Percentiles rank a stretch among this genome's conserved stretches.
Conservation (phyloP, 2,797 vertebrate species). For the Lemur catta region DNA sequence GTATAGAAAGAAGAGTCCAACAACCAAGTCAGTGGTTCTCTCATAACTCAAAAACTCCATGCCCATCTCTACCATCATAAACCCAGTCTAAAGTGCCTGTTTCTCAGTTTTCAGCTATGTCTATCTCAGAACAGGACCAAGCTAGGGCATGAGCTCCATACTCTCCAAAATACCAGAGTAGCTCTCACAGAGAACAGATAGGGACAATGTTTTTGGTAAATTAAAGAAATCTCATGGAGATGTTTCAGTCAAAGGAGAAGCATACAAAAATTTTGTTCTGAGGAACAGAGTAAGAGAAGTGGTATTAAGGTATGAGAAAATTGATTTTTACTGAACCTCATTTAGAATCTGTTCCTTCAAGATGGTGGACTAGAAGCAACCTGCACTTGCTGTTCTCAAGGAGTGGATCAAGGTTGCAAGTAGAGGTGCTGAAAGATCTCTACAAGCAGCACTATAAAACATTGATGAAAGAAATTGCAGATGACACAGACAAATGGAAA, state of each 20-base stretch:
- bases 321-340: not conserved
- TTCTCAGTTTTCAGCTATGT: not conserved
- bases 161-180: not conserved
- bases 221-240: not conserved
- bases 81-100: not conserved
- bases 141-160: not conserved
- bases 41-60: not conserved
- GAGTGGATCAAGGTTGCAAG: too few relatives aligned
- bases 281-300: not conserved
- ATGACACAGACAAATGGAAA: too few relatives aligned
- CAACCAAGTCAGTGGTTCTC: not conserved
- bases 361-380: not conserved
- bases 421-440: too few relatives aligned
- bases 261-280: not conserved
- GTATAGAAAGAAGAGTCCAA: not conserved
- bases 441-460: too few relatives aligned
- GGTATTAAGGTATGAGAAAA: not conserved
- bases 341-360: not conserved
- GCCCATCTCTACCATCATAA: not conserved
- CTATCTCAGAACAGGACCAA: not conserved
- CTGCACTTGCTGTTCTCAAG: not conserved
- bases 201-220: not conserved
- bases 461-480: too few relatives aligned
- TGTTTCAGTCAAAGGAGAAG: slow-evolving; percentile 29
- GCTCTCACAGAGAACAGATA: not conserved